Base-by-base conservation (phyloP, 2,888 invertebrate genomes). In the Noctua janthe region DNA sequence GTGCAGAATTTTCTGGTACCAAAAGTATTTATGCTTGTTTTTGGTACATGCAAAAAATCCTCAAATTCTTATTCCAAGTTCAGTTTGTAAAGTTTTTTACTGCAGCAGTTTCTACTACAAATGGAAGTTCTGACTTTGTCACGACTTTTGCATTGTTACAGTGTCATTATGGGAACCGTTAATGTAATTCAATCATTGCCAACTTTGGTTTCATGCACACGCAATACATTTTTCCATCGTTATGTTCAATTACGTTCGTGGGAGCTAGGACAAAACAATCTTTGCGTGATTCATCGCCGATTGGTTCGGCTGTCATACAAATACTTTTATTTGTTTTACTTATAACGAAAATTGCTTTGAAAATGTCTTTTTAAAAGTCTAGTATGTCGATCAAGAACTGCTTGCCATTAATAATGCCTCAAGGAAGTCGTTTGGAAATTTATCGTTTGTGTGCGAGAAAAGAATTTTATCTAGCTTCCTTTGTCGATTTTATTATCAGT, bases 181-280 rank as follows among this genome's bases (percentile, higher is more conserved):
- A 85, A 83, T 80, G 72, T 76, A 69, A 87, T 90, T 82, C 81
- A 86, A 81, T 87, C 73, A 74, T 81, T 78, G 66, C 70, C 76
- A 77, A 90, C 74, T 86, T 81, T 80, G 47, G 56, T 81, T 80
- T 87, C 54, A 80, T 85, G 76, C 77, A 80, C 88, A 90, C 90
- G 89, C 83, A 77, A 87, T 73, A 78, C 13, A 66, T 54, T 86
- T 88, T 88, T 82, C 74, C 78, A 76, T 83, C 75, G 69, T 90
- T 81, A 79, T 76, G 77, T 76, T 79, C 75, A 82, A 76, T 81
- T 89, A 83, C 78, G 59, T 76, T 83, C 89, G 86, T 88, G 87
- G 80, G 87, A 84, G 86, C 80, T 71, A 70, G 74, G 83, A 87
- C 83, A 87, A 86, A 90, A 87, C 86, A 81, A 82, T 81, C 82